These are phyloP conservation scores for Mugil cephalus DNA, from an alignment of 2,113 vertebrate species.

Conservation along the genomic window DNA sequence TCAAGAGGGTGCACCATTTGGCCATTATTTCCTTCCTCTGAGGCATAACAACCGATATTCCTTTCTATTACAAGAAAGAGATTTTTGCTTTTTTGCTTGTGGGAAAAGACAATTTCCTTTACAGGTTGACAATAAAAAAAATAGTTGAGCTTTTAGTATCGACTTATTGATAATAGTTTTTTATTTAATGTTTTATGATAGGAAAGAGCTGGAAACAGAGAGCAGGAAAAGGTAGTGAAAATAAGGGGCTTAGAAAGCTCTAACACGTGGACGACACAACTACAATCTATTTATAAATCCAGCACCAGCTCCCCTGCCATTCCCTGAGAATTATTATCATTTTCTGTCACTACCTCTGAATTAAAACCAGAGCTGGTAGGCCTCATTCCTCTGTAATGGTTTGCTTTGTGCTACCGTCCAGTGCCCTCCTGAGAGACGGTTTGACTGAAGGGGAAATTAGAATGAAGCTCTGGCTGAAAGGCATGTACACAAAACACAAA, in stretches of 20 bases:
- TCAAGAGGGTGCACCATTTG: constrained; percentile 41
- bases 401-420: constrained; percentile 69
- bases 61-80: constrained; percentile 42
- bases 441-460: constrained; percentile 56
- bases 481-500: constrained; percentile 64
- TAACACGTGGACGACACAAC: constrained; percentile 54
- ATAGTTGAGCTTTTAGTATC: constrained; percentile 37
- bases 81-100: constrained; percentile 29
- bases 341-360: constrained; percentile 68
- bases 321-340: constrained; percentile 74
- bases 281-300: constrained; percentile 73
- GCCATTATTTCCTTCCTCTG: constrained; percentile 58
- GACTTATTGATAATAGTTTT: constrained; percentile 36
- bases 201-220: constrained; percentile 17
- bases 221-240: constrained; percentile 21
- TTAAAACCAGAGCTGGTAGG: constrained; percentile 66
- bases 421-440: constrained; percentile 62
- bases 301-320: constrained; percentile 58
- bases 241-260: constrained; percentile 39
- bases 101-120: constrained; percentile 24
- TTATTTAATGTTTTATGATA: background rate
- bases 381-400: constrained; percentile 68
- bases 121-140: no score
- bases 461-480: constrained; percentile 66
- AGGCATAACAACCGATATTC: constrained; percentile 48